These are phyloP conservation scores for Trichonephila inaurata DNA, from an alignment of 1,140 invertebrate genomes.

Conservation along the genomic window DNA sequence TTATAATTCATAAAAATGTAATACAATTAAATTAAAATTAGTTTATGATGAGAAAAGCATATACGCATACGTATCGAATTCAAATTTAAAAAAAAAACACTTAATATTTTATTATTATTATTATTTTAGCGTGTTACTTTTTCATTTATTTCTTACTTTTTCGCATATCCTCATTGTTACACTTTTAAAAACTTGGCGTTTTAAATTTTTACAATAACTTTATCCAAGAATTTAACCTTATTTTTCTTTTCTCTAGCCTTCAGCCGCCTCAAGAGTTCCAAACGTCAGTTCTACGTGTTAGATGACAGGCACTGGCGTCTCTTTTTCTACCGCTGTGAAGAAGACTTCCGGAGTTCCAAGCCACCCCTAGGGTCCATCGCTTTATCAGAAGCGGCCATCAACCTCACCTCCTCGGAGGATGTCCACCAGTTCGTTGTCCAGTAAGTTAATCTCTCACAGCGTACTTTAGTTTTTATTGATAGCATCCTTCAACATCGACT, in stretches of 20 bases:
- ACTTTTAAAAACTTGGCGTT: too few relatives aligned
- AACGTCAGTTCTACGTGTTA: constrained; percentile 68
- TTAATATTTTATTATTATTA: too few relatives aligned
- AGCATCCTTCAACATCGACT: background rate
- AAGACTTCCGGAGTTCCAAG: constrained; percentile 56
- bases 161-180: too few relatives aligned
- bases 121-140: too few relatives aligned
- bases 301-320: constrained; percentile 68
- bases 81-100: too few relatives aligned
- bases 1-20: too few relatives aligned
- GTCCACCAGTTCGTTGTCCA: constrained; percentile 69
- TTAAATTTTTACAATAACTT: too few relatives aligned
- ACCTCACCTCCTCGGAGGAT: constrained; percentile 57
- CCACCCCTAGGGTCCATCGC: constrained; percentile 68
- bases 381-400: constrained; percentile 63
- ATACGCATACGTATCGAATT: too few relatives aligned
- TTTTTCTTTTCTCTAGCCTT: constrained; percentile 37
- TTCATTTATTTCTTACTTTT: too few relatives aligned
- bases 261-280: constrained; percentile 67
- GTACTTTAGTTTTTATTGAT: background rate
- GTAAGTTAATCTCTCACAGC: constrained; percentile 44
- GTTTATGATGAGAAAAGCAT: too few relatives aligned
- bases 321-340: constrained; percentile 66
- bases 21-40: too few relatives aligned
- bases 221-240: background rate